phyloP scores from a whole-genome alignment of 2,113 vertebrate genomes.

The Pipra filicauda region DNA sequence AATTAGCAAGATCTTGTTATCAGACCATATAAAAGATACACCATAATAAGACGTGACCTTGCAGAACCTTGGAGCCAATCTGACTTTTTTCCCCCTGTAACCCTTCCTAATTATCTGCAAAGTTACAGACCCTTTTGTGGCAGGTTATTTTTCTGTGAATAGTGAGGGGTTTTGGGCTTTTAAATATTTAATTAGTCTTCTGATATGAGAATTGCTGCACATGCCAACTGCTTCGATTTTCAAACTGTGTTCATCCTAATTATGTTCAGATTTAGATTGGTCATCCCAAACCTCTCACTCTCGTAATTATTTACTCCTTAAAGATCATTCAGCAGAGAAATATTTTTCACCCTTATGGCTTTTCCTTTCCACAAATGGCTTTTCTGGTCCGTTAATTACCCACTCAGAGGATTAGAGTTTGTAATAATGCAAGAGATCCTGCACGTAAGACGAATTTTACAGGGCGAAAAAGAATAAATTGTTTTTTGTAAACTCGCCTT shows the following conservation, averaged over 20 bases:
- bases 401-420: slow-evolving; percentile 77
- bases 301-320: slow-evolving; percentile 84
- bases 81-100: slow-evolving; percentile 60
- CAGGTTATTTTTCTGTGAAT: slow-evolving; percentile 80
- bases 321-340: slow-evolving; percentile 77
- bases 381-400: slow-evolving; percentile 80
- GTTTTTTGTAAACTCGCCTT: slow-evolving; percentile 59
- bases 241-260: slow-evolving; percentile 74
- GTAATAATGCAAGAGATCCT: slow-evolving; percentile 70
- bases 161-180: slow-evolving; percentile 71
- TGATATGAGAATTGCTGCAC: slow-evolving; percentile 73
- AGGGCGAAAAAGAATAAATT: slow-evolving; percentile 65
- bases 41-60: slow-evolving; percentile 78
- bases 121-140: slow-evolving; percentile 74
- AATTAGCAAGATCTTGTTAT: slow-evolving; percentile 80
- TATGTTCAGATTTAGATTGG: slow-evolving; percentile 77
- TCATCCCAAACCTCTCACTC: slow-evolving; percentile 77
- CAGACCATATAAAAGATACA: slow-evolving; percentile 72
- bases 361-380: slow-evolving; percentile 76
- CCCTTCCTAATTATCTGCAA: slow-evolving; percentile 81
- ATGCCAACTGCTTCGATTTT: slow-evolving; percentile 71
- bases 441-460: slow-evolving; percentile 69
- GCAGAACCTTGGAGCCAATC: slow-evolving; percentile 71
- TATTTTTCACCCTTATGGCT: slow-evolving; percentile 79
- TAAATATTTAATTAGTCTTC: slow-evolving; percentile 87